Percentiles rank a stretch among this genome's conserved stretches.
Evolutionary conservation across 2,888 invertebrate genomes (phyloP).

Genomic region (Ennomos fuscantarius): DNA sequence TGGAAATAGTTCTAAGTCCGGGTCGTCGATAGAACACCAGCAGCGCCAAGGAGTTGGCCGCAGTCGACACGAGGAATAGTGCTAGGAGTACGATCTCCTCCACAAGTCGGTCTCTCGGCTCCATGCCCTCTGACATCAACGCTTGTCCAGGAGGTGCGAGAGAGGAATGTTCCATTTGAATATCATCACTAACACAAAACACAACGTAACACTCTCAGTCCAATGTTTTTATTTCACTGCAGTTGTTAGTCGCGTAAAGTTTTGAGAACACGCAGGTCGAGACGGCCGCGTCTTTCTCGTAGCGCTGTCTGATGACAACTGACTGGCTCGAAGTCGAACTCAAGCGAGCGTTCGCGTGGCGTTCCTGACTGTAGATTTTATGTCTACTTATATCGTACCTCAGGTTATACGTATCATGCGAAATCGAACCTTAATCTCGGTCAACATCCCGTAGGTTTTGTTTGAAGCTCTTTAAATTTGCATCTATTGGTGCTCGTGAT

Average conservation of each 20-base stretch:
- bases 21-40: constrained; percentile 90
- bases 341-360: constrained; percentile 55
- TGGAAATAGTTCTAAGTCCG: constrained; percentile 90
- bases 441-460: constrained; percentile 31
- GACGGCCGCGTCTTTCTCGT: constrained; percentile 80
- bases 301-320: constrained; percentile 78
- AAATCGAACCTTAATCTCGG: constrained; percentile 36
- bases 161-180: constrained; percentile 69
- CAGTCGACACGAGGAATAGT: constrained; percentile 87
- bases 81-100: constrained; percentile 81
- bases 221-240: constrained; percentile 64
- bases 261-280: constrained; percentile 79
- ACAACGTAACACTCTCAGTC: constrained; percentile 78
- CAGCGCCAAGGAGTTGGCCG: constrained; percentile 89
- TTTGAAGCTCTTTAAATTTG: constrained; percentile 8
- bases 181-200: constrained; percentile 79
- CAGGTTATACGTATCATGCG: constrained; percentile 13
- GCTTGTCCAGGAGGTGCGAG: constrained; percentile 77
- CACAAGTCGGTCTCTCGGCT: constrained; percentile 73
- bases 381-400: constrained; percentile 1
- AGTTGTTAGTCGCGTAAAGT: constrained; percentile 81
- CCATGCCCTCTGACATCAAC: constrained; percentile 81
- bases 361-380: constrained; percentile 33
- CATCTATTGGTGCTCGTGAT: constrained; percentile 1
- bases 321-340: constrained; percentile 39